Evolutionary conservation across 2,113 vertebrate species (phyloP).

Genomic region (Chrysemys picta): DNA sequence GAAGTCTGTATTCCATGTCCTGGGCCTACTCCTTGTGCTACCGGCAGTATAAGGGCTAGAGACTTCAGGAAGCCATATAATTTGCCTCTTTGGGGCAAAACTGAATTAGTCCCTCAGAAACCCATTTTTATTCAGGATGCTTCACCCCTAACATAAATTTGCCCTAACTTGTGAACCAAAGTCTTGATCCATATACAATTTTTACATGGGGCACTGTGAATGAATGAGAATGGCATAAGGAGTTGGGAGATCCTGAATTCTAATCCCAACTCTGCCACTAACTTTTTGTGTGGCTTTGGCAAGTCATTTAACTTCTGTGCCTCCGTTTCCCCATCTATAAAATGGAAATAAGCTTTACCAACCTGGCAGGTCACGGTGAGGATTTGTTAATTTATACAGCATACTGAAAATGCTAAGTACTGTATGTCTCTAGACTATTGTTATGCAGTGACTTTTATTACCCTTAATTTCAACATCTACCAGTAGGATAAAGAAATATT

Average conservation of each 20-base stretch:
- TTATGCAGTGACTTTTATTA: accelerated
- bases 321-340: not conserved
- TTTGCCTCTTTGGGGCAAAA: not conserved
- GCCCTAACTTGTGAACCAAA: not conserved
- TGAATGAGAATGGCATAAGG: not conserved
- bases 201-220: accelerated
- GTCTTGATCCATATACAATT: accelerated
- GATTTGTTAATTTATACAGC: not conserved
- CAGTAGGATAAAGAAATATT: not conserved
- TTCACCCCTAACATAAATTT: not conserved
- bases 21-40: not conserved
- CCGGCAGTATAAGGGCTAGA: not conserved
- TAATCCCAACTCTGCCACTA: not conserved
- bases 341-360: not conserved
- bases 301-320: not conserved
- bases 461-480: not conserved
- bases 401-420: not conserved
- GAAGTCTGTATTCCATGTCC: not conserved
- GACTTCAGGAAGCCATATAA: not conserved
- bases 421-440: not conserved
- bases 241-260: not conserved
- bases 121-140: not conserved
- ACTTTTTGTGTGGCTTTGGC: not conserved
- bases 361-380: not conserved
- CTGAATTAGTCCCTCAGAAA: not conserved